phyloP scores from a whole-genome alignment of 2,113 vertebrate species.

The Pangasianodon gigas region DNA sequence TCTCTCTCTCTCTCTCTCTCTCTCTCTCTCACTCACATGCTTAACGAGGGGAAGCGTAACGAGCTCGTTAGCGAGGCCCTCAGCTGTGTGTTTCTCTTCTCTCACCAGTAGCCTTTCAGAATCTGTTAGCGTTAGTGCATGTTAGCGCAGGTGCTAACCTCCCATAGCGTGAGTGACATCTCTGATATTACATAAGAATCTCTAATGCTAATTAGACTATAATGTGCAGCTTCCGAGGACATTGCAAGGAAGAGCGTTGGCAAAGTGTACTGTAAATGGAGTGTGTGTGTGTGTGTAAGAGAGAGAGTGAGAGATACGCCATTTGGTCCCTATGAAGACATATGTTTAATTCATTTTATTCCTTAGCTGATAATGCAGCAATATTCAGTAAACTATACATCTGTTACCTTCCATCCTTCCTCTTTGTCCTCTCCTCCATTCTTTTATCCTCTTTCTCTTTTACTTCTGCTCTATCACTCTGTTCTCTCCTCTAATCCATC shows the following conservation, averaged over 20 bases:
- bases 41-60: neutral
- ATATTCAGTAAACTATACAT: neutral
- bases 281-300: neutral
- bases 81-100: slow-evolving; percentile 19
- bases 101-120: slow-evolving; percentile 12
- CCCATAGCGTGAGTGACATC: neutral
- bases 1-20: neutral
- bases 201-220: neutral
- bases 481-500: slow-evolving; percentile 18
- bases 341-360: neutral
- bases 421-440: neutral
- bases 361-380: neutral
- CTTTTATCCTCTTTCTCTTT: neutral
- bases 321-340: neutral
- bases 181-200: neutral
- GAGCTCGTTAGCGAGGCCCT: slow-evolving; percentile 24
- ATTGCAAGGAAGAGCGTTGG: neutral
- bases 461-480: neutral
- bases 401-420: neutral
- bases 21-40: neutral
- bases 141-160: neutral
- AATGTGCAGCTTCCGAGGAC: neutral
- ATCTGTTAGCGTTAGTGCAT: neutral
- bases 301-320: neutral
- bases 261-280: neutral